Conservation (phyloP, 2,113 vertebrate species). For the Mionectes macconnelli region DNA sequence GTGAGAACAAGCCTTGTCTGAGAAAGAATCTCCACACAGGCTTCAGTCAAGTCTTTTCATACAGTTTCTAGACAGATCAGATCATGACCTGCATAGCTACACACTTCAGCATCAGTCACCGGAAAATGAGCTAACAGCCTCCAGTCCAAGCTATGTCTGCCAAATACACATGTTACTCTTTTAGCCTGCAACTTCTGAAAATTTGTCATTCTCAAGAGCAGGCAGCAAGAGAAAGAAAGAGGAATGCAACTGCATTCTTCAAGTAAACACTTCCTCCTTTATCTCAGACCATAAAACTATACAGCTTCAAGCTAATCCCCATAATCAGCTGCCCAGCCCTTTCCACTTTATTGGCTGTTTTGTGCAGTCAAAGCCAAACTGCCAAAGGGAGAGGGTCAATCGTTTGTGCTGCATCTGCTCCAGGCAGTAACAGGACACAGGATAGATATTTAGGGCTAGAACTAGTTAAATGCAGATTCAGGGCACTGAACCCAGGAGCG, state of each 20-base stretch:
- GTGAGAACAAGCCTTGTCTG: background rate
- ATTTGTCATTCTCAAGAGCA: background rate
- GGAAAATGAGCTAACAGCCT: background rate
- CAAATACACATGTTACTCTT: background rate
- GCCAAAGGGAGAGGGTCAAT: conserved; percentile 35
- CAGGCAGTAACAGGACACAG: background rate
- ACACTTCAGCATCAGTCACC: background rate
- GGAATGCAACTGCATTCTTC: background rate
- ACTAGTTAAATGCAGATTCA: conserved; percentile 19
- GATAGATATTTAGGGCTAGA: background rate
- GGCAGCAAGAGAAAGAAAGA: background rate
- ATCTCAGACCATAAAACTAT: background rate
- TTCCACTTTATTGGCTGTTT: conserved; percentile 45
- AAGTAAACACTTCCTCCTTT: background rate
- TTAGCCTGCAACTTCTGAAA: background rate
- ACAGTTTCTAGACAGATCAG: background rate
- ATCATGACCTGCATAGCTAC: background rate
- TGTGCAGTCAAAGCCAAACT: conserved; percentile 27
- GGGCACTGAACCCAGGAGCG: background rate
- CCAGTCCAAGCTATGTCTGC: background rate
- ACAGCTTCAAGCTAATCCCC: background rate
- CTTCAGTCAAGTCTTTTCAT: background rate
- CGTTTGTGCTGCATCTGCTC: background rate
- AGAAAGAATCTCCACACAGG: background rate
- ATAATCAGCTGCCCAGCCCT: background rate